These are phyloP conservation scores for Tetragonula carbonaria DNA, from an alignment of 2,888 invertebrate species.

Conservation along the genomic window DNA sequence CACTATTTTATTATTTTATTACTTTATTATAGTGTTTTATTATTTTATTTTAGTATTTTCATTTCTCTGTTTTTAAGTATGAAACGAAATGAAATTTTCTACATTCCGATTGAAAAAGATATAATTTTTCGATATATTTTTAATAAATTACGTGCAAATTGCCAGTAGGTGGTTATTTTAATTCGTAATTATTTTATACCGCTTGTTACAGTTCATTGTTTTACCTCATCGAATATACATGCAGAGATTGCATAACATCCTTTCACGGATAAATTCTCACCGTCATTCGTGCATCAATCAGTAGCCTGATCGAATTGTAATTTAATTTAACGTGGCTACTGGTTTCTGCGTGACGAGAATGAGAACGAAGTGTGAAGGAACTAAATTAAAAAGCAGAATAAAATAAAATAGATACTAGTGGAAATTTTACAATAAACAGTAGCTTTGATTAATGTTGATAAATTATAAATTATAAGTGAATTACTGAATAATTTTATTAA, in stretches of 20 bases:
- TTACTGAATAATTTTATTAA: neutral
- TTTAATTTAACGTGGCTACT: conserved; percentile 17
- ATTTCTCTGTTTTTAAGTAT: neutral
- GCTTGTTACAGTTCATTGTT: neutral
- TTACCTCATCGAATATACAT: conserved; percentile 9
- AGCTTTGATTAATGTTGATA: neutral
- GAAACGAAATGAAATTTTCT: neutral
- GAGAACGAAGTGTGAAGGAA: neutral
- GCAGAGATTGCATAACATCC: conserved; percentile 37
- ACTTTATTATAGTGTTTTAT: neutral
- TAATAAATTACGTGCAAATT: neutral
- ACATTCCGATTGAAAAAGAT: neutral
- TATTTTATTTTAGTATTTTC: neutral
- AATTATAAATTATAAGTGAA: neutral
- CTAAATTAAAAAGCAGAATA: neutral
- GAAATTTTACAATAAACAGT: neutral
- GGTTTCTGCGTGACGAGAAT: neutral
- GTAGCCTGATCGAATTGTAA: conserved; percentile 35
- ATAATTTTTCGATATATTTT: neutral
- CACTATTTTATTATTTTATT: too few species aligned
- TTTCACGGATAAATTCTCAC: conserved; percentile 28
- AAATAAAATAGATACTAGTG: neutral
- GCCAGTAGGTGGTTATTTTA: too few species aligned
- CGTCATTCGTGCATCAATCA: conserved; percentile 38
- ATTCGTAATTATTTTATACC: neutral